Evolutionary conservation across 2,113 vertebrate species (phyloP).

Genomic region (Apodemus speciosus): DNA sequence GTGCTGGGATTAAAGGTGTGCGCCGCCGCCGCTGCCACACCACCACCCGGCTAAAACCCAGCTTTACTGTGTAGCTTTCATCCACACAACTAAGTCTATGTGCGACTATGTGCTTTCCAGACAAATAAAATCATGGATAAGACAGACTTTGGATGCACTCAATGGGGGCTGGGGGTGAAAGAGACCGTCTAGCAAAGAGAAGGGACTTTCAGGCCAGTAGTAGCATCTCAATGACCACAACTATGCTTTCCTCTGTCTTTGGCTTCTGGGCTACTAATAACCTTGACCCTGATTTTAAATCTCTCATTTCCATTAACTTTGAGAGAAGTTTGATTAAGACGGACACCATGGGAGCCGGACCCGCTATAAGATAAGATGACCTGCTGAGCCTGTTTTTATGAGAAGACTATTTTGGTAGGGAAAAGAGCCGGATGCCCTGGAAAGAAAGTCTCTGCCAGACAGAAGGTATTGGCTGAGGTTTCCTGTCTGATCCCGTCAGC

Average conservation of each 20-base stretch:
- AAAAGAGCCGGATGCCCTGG: constrained; percentile 19
- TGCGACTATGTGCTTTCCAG: background rate
- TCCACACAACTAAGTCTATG: background rate
- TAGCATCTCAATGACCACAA: background rate
- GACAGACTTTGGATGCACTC: background rate
- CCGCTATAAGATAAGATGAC: constrained; percentile 66
- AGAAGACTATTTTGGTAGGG: constrained; percentile 52
- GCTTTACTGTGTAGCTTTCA: background rate
- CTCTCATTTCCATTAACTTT: constrained; percentile 51
- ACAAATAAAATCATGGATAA: constrained; percentile 20
- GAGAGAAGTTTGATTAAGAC: constrained; percentile 74
- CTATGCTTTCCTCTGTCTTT: background rate
- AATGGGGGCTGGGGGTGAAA: background rate
- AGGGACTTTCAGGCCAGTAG: background rate
- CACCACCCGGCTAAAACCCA: too few species aligned
- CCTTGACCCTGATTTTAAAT: constrained; percentile 50
- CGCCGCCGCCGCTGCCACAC: too few species aligned
- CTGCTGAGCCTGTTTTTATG: constrained; percentile 70
- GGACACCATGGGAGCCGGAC: constrained; percentile 64
- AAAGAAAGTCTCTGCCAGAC: constrained; percentile 67
- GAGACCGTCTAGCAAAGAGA: background rate
- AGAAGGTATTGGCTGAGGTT: constrained; percentile 75
- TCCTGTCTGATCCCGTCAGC: constrained; percentile 55
- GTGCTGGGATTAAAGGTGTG: too few species aligned
- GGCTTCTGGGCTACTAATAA: background rate